Conservation (phyloP, 2,888 invertebrate species). For the Ditula angustiorana region DNA sequence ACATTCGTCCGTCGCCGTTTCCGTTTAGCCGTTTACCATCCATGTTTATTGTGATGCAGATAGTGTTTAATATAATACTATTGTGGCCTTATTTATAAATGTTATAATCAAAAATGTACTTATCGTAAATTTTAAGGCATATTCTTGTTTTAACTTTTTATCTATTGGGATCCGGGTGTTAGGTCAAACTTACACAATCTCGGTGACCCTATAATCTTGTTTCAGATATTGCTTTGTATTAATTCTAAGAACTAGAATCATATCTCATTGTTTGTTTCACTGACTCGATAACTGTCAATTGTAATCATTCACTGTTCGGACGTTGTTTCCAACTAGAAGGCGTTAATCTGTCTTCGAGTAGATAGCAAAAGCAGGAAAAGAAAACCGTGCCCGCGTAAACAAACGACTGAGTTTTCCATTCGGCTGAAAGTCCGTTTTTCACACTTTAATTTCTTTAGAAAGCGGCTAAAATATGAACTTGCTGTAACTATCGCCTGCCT, state of each 20-base stretch:
- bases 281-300: conserved; percentile 45
- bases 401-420: not conserved
- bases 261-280: conserved; percentile 62
- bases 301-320: conserved; percentile 14
- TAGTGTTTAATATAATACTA: not conserved
- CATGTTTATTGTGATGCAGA: conserved; percentile 41
- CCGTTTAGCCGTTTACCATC: conserved; percentile 75
- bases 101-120: conserved; percentile 2
- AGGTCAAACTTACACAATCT: conserved; percentile 80
- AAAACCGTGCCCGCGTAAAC: too few relatives aligned
- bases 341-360: not conserved
- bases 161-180: conserved; percentile 74
- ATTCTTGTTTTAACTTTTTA: conserved; percentile 59
- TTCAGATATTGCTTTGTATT: conserved; percentile 77
- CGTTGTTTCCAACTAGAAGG: conserved; percentile 3
- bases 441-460: too few relatives aligned
- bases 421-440: not conserved
- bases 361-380: not conserved
- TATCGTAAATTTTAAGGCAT: conserved; percentile 49
- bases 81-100: conserved; percentile 10
- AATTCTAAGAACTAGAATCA: conserved; percentile 70
- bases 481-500: not conserved
- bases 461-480: not conserved
- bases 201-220: conserved; percentile 75
- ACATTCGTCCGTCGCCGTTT: conserved; percentile 75